Conservation (phyloP, 2,888 invertebrate genomes). For the Camptogramma bilineatum region DNA sequence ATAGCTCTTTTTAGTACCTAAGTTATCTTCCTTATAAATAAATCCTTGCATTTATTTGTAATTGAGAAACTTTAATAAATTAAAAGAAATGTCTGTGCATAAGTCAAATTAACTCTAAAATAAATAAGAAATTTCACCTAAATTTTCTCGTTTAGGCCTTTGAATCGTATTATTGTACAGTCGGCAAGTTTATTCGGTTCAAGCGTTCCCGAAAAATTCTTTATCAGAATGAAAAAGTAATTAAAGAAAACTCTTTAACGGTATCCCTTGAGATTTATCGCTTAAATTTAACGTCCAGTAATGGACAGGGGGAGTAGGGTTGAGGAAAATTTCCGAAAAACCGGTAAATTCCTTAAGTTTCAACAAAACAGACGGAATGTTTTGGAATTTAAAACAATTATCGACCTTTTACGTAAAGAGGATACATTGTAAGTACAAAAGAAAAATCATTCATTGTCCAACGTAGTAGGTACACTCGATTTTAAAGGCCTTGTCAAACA, state of each 20-base stretch:
- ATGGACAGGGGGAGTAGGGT: conserved; percentile 39
- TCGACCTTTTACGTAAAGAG: not conserved
- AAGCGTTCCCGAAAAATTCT: conserved; percentile 39
- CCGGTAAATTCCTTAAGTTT: conserved; percentile 19
- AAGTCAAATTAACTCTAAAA: too few species aligned
- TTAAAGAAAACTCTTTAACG: conserved; percentile 50
- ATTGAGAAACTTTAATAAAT: too few species aligned
- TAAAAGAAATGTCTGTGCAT: too few species aligned
- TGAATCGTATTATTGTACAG: conserved; percentile 10
- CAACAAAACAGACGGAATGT: not conserved
- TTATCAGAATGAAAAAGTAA: conserved; percentile 48
- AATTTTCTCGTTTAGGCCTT: not conserved
- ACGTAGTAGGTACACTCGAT: too few species aligned
- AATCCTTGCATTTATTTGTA: too few species aligned
- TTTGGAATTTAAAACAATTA: conserved; percentile 4
- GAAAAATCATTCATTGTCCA: too few species aligned
- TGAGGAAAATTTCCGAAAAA: conserved; percentile 20
- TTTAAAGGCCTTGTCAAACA: too few species aligned
- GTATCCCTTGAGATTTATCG: conserved; percentile 45
- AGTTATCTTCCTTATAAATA: too few species aligned
- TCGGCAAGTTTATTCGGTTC: conserved; percentile 37
- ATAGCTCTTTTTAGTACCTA: too few species aligned
- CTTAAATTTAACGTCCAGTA: conserved; percentile 45
- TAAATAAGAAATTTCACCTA: not conserved
- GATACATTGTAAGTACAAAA: not conserved